Conservation (phyloP, 2,113 vertebrate genomes). For the Cynoglossus semilaevis region DNA sequence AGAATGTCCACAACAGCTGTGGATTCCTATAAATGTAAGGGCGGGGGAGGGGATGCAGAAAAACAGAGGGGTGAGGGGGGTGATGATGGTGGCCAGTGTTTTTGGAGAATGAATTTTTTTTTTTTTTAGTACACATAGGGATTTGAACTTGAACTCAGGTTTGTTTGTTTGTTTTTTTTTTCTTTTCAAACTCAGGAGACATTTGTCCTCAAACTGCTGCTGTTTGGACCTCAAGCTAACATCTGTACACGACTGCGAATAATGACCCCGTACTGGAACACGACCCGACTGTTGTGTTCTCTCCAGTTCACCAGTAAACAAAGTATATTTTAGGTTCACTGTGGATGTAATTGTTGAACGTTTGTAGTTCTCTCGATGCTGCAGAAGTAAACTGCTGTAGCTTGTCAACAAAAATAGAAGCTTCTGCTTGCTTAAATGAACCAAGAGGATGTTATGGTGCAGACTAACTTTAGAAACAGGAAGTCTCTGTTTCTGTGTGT, state of each 20-base stretch:
- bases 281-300: conserved; percentile 24
- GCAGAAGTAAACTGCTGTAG: conserved; percentile 30
- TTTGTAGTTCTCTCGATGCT: conserved; percentile 42
- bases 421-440: conserved; percentile 68
- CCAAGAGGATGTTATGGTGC: conserved; percentile 72
- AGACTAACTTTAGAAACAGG: conserved; percentile 77
- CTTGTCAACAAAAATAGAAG: conserved; percentile 70
- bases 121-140: not conserved
- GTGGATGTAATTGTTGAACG: conserved; percentile 44
- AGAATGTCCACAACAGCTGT: conserved; percentile 73
- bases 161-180: not conserved
- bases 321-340: conserved; percentile 29
- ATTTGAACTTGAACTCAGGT: not conserved
- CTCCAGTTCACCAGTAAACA: conserved; percentile 43
- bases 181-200: no score
- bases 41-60: conserved; percentile 14
- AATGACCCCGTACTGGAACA: not conserved
- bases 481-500: conserved; percentile 61
- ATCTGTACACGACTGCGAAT: no score
- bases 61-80: conserved; percentile 12
- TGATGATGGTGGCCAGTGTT: conserved; percentile 11
- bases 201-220: no score
- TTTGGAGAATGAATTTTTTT: not conserved
- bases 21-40: conserved; percentile 57
- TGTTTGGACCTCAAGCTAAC: no score